A percentile compares a stretch with the other conserved stretches of the same genome.
Evolutionary conservation across 2,888 invertebrate species (phyloP).

Genomic region (Parelbella ahira): DNA sequence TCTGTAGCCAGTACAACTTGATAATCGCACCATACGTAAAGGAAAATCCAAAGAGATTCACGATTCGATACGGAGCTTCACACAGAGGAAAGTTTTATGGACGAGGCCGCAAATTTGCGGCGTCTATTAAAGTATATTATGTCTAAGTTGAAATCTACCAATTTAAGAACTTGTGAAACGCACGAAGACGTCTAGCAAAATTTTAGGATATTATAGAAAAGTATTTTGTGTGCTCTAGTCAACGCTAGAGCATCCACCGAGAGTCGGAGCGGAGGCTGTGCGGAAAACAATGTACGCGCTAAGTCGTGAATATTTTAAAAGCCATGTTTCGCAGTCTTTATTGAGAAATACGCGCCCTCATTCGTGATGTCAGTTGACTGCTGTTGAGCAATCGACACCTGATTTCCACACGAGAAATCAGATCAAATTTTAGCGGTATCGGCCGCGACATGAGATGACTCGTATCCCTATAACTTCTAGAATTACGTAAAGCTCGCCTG

Average conservation of each 20-base stretch:
- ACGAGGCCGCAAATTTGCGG: conserved; percentile 39
- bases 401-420: conserved; percentile 70
- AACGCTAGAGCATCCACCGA: too few species aligned
- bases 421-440: conserved; percentile 56
- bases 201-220: not conserved
- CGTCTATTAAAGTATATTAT: conserved; percentile 16
- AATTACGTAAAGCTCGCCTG: conserved; percentile 42
- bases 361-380: conserved; percentile 69
- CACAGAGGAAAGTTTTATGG: conserved; percentile 34
- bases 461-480: conserved; percentile 32
- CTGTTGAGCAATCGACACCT: conserved; percentile 71
- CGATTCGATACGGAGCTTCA: conserved; percentile 24
- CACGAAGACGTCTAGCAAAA: too few species aligned
- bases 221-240: not conserved
- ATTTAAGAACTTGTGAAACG: not conserved
- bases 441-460: conserved; percentile 35
- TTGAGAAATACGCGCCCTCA: conserved; percentile 76
- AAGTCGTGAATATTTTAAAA: conserved; percentile 75
- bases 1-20: too few species aligned
- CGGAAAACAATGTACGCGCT: conserved; percentile 55
- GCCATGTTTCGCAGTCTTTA: conserved; percentile 74
- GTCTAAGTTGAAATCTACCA: not conserved
- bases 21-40: not conserved
- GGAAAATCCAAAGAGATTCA: conserved; percentile 9
- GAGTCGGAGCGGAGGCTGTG: conserved; percentile 32